A percentile compares a stretch with the other conserved stretches of the same genome.
phyloP scores from a whole-genome alignment of 2,888 invertebrate genomes.

The Caenorhabditis uteleia region DNA sequence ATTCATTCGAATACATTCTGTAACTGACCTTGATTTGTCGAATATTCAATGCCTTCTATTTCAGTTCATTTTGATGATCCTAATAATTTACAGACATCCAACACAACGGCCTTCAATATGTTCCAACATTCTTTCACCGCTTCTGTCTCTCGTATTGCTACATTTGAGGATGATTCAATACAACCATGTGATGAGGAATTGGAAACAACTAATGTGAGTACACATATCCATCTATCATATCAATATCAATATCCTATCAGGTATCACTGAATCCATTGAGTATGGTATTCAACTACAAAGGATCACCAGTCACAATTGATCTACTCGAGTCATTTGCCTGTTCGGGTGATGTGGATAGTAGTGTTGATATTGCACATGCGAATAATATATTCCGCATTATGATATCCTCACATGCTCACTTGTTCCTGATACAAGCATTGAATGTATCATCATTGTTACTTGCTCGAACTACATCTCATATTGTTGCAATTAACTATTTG shows the following conservation, averaged over 20 bases:
- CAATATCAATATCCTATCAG: constrained; percentile 11
- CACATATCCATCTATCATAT: not conserved
- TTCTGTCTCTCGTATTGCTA: constrained; percentile 30
- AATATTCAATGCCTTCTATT: not conserved
- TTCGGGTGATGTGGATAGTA: constrained; percentile 21
- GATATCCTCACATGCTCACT: constrained; percentile 29
- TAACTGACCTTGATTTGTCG: too few species aligned
- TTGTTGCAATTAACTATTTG: constrained; percentile 44
- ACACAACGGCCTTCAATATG: constrained; percentile 39
- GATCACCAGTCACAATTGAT: constrained; percentile 47
- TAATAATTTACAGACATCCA: constrained; percentile 28
- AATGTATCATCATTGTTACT: constrained; percentile 48
- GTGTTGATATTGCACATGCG: constrained; percentile 34
- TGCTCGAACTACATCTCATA: constrained; percentile 42
- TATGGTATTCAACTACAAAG: constrained; percentile 52
- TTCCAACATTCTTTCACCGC: constrained; percentile 42
- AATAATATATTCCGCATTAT: constrained; percentile 35
- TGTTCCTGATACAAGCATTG: constrained; percentile 40
- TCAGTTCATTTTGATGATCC: not conserved
- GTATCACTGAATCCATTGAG: constrained; percentile 52
- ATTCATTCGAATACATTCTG: not conserved
- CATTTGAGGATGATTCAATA: constrained; percentile 26
- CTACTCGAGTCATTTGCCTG: constrained; percentile 42
- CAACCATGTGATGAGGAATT: constrained; percentile 18
- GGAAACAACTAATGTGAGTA: constrained; percentile 20